Base-by-base conservation (phyloP, 1,140 invertebrate species). In the Neodiprion pinetum region DNA sequence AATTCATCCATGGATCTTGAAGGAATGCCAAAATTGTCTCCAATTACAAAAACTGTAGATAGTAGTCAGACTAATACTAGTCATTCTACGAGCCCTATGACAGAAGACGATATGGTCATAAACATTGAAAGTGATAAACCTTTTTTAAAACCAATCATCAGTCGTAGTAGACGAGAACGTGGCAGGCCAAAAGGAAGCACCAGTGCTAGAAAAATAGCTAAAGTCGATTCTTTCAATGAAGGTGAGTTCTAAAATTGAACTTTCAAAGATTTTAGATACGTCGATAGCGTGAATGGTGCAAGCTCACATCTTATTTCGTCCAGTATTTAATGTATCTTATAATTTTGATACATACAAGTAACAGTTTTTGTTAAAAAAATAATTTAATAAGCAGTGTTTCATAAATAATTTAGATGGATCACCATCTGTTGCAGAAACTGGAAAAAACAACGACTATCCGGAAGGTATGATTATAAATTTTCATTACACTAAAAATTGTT, bases 21-120 rank as follows among this genome's bases (percentile, higher is more conserved):
- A 53, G 86, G 82, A 73, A 89, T 89, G 86, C 88, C 88, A 61
- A 89, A 87, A 73, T 80, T 89, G n/a, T 86, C 86, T 10, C 88
- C 88, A 14, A 85, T 87, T 77, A 81, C 80, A n/a, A 87, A 84
- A 78, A 83, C 72, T 66, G 72, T 78, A 12, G 86, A 87, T n/a
- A 70, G 76, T 50, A 61, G 76, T 11, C 79, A 84, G 67, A 75
- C 78, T 61, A 87, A 82, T 71, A 61, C 82, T 12, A 82, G 75
- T 71, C 81, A 85, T 71, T 83, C 81, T 48, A 76, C 80, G 4
- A 83, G 77, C 76, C 77, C 81, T 9, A 12, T 74, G 1, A 82
- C 77, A 48, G 86, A 86, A 9, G 85, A 88, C 9, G 73, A 69
- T 11, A 21, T 11, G 67, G 23, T 5, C 21, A 23, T 23, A 7